Percentiles rank a stretch among this genome's conserved stretches.
Evolutionary conservation across 2,797 vertebrate genomes (phyloP).

Genomic region (Cyclura pinguis): DNA sequence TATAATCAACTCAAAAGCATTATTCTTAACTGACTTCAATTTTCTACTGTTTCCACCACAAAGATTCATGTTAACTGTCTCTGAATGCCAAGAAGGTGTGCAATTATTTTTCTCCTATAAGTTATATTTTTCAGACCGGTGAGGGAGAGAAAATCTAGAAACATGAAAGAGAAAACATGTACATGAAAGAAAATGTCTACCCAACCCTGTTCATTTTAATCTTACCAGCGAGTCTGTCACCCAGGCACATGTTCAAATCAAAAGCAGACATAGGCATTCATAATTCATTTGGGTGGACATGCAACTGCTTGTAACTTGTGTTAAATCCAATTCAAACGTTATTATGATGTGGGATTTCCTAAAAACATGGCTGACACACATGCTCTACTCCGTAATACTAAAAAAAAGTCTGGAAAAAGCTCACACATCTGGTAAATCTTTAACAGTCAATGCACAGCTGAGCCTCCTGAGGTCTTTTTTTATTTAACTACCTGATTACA

Average conservation of each 20-base stretch:
- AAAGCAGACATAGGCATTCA: not conserved
- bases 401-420: not conserved
- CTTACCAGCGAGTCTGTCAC: not conserved
- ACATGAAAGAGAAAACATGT: not conserved
- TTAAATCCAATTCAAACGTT: not conserved
- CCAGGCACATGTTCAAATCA: not conserved
- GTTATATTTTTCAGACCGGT: not conserved
- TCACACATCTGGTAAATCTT: not conserved
- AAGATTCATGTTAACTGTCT: not conserved
- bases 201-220: not conserved
- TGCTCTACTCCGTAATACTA: not conserved
- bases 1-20: conserved; percentile 33
- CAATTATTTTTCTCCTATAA: not conserved
- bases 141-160: not conserved
- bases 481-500: too few species aligned
- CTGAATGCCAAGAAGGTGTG: not conserved
- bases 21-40: conserved; percentile 30
- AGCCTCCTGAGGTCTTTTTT: too few species aligned
- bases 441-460: not conserved
- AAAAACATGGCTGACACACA: not conserved
- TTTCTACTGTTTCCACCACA: conserved; percentile 20
- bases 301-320: not conserved
- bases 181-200: not conserved
- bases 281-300: not conserved
- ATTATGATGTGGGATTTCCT: not conserved